These are phyloP conservation scores for Megathymus violae DNA, from an alignment of 1,140 invertebrate genomes.

Conservation along the genomic window DNA sequence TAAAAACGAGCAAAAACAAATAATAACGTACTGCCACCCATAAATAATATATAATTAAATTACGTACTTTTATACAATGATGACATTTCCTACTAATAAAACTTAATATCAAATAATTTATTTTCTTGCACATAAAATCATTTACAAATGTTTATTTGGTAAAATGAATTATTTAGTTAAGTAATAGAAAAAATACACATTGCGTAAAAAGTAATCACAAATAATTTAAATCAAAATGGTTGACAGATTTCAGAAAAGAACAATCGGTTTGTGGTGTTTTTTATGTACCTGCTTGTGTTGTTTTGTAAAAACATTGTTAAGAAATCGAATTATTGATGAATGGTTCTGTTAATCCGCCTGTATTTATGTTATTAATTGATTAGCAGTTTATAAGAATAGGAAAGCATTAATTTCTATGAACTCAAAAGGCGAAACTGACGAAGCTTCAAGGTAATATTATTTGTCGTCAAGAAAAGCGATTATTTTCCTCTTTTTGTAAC, in stretches of 20 bases:
- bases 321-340: constrained; percentile 47
- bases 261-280: constrained; percentile 65
- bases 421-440: constrained; percentile 82
- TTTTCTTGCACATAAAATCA: no score
- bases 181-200: neutral
- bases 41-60: no score
- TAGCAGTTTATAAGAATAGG: constrained; percentile 56
- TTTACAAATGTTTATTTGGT: no score
- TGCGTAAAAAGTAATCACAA: constrained; percentile 39
- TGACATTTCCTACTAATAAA: no score
- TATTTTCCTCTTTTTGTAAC: constrained; percentile 27
- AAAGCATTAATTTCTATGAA: constrained; percentile 81
- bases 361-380: constrained; percentile 54
- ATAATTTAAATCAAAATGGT: constrained; percentile 60
- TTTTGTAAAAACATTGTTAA: constrained; percentile 57
- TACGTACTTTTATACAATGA: no score
- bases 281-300: constrained; percentile 60
- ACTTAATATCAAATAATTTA: no score
- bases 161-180: no score
- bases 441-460: constrained; percentile 81
- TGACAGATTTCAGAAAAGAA: constrained; percentile 59
- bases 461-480: constrained; percentile 27
- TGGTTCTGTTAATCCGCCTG: constrained; percentile 48
- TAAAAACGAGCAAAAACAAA: no score
- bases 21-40: no score